A percentile compares a stretch with the other conserved stretches of the same genome.
Evolutionary conservation across 2,888 invertebrate species (phyloP).

Genomic region (Lasiommata megera): DNA sequence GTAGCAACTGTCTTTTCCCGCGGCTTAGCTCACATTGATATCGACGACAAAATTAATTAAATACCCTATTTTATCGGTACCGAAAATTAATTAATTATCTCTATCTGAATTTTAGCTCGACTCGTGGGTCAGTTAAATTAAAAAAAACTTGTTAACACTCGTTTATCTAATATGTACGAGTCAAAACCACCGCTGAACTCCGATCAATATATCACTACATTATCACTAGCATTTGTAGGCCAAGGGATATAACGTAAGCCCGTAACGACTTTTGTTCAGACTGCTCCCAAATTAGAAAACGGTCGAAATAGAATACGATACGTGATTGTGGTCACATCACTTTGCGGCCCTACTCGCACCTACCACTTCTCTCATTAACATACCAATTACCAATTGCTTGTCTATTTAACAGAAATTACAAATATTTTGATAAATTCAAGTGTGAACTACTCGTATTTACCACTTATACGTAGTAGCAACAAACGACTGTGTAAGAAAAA

Average conservation of each 20-base stretch:
- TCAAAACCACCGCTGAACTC: background rate
- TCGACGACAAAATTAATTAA: too few relatives aligned
- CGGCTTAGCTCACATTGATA: too few relatives aligned
- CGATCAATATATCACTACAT: slow-evolving; percentile 4
- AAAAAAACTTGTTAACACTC: too few relatives aligned
- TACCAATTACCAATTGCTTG: background rate
- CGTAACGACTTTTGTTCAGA: background rate
- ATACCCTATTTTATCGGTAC: too few relatives aligned
- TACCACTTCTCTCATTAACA: background rate
- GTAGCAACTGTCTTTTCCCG: too few relatives aligned
- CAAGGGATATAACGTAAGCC: background rate
- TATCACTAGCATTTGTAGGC: background rate
- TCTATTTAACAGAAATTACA: background rate
- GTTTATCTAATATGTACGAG: background rate
- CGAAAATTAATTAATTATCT: too few relatives aligned
- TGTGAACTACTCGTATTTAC: too few relatives aligned
- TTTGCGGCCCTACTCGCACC: background rate
- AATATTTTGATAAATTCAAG: background rate
- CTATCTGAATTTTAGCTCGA: too few relatives aligned
- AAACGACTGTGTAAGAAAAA: too few relatives aligned
- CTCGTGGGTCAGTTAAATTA: too few relatives aligned
- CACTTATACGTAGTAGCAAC: too few relatives aligned
- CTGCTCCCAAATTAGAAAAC: slow-evolving; percentile 4
- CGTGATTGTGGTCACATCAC: slow-evolving; percentile 12
- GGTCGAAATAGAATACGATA: slow-evolving; percentile 8